A percentile compares a stretch with the other conserved stretches of the same genome.
Conservation (phyloP, 2,113 vertebrate genomes). For the Xyliphius kryptos region DNA sequence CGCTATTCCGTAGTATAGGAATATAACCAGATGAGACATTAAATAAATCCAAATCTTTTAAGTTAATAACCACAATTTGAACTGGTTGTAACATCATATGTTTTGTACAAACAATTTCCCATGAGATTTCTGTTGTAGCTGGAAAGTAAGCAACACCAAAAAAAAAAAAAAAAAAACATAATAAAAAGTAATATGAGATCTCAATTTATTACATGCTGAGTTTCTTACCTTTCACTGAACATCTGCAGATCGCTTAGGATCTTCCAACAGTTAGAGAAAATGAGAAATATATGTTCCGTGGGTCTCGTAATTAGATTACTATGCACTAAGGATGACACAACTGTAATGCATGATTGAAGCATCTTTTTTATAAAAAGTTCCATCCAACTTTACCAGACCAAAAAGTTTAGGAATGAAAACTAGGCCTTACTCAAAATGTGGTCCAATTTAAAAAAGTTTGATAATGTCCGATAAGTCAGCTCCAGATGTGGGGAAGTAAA, state of each 20-base stretch:
- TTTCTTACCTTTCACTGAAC: neutral
- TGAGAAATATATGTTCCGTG: conserved; percentile 1
- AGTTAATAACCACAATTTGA: no score
- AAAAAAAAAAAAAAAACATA: no score
- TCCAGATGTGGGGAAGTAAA: no score
- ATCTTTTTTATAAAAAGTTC: neutral
- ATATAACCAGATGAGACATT: no score
- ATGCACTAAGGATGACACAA: conserved; percentile 4
- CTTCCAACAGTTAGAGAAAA: neutral
- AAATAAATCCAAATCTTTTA: no score
- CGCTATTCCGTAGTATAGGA: no score
- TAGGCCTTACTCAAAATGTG: neutral
- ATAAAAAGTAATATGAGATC: neutral
- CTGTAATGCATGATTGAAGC: conserved; percentile 4
- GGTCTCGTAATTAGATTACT: conserved; percentile 3
- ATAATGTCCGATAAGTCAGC: no score
- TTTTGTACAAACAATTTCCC: no score
- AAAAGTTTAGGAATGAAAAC: conserved; percentile 3
- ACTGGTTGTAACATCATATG: no score
- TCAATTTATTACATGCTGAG: neutral
- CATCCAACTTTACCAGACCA: conserved; percentile 4
- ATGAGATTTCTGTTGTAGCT: no score
- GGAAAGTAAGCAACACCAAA: no score
- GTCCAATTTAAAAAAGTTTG: no score
- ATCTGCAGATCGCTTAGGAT: neutral